Evolutionary conservation across 2,113 vertebrate species (phyloP).

Genomic region (Hemiscyllium ocellatum): DNA sequence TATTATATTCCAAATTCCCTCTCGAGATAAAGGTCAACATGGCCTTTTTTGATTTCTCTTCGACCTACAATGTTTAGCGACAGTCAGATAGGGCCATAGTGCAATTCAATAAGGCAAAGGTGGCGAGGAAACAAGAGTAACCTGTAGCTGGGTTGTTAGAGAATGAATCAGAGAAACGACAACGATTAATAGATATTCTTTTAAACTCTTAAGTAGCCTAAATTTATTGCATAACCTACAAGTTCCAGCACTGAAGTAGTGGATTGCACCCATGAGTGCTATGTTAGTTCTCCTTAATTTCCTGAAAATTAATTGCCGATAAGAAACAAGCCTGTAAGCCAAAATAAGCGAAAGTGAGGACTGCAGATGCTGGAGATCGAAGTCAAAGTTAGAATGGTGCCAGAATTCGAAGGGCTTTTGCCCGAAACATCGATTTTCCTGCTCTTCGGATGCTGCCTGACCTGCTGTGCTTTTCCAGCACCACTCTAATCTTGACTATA

Average conservation of each 20-base stretch:
- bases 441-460: too few relatives aligned
- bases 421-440: too few relatives aligned
- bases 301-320: background rate
- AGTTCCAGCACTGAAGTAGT: background rate
- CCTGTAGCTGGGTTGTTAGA: background rate
- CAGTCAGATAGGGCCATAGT: background rate
- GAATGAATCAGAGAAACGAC: background rate
- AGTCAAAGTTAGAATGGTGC: too few relatives aligned
- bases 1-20: background rate
- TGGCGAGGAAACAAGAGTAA: background rate
- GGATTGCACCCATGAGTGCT: background rate
- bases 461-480: too few relatives aligned
- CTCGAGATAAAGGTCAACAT: background rate
- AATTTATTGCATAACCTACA: background rate
- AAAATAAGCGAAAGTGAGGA: background rate
- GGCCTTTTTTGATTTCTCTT: background rate
- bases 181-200: background rate
- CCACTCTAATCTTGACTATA: too few relatives aligned
- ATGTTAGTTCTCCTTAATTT: background rate
- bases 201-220: background rate
- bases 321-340: background rate
- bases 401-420: too few relatives aligned
- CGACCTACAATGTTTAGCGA: too few relatives aligned
- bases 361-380: too few relatives aligned
- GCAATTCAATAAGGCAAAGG: background rate